phyloP scores from a whole-genome alignment of 2,888 invertebrate genomes.

The Seira musarum region DNA sequence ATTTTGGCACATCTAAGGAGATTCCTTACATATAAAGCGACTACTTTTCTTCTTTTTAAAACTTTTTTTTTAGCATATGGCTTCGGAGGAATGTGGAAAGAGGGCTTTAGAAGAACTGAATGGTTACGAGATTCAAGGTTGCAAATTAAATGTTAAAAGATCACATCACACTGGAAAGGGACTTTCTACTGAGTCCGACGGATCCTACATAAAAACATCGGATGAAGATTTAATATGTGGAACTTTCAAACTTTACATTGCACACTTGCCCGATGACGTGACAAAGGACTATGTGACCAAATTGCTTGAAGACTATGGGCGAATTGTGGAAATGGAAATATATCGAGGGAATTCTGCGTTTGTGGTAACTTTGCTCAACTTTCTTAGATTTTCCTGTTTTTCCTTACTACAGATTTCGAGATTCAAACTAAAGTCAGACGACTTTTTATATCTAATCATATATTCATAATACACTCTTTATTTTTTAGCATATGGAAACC shows the following conservation, averaged over 20 bases:
- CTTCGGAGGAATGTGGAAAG: slow-evolving; percentile 31
- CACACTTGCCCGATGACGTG: slow-evolving; percentile 42
- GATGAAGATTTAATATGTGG: slow-evolving; percentile 28
- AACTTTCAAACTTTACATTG: slow-evolving; percentile 65
- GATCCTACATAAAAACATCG: too few relatives aligned
- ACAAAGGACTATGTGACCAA: slow-evolving; percentile 59
- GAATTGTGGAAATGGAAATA: slow-evolving; percentile 65
- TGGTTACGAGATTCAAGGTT: slow-evolving; percentile 42
- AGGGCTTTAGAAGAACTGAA: slow-evolving; percentile 52
- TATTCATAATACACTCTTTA: too few relatives aligned
- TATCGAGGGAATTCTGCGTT: slow-evolving; percentile 60
- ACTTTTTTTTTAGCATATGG: slow-evolving; percentile 49
- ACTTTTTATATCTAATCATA: too few relatives aligned
- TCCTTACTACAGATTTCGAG: too few relatives aligned
- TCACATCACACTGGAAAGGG: slow-evolving; percentile 36
- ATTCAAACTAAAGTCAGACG: too few relatives aligned
- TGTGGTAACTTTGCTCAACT: slow-evolving; percentile 61
- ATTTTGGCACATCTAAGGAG: background rate
- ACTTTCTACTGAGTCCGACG: too few relatives aligned
- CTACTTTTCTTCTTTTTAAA: background rate
- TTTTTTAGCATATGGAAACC: slow-evolving; percentile 88
- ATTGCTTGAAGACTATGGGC: slow-evolving; percentile 63
- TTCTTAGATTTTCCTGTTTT: too few relatives aligned
- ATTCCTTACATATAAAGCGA: background rate
- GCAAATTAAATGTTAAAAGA: slow-evolving; percentile 50